phyloP scores from a whole-genome alignment of 2,888 invertebrate species.

The Heliconius erato region DNA sequence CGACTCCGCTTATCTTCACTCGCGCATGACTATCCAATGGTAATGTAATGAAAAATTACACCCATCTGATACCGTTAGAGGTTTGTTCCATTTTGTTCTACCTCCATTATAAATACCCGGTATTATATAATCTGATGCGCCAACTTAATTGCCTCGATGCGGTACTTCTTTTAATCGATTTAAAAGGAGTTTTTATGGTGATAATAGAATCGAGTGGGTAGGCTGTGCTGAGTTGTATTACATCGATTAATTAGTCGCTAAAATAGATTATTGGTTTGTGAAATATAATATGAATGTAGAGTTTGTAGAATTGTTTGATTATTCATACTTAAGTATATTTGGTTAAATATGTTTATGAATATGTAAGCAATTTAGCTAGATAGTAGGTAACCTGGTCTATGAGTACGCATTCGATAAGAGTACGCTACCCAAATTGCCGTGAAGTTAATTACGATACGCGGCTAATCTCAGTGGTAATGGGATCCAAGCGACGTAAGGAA shows the following conservation, averaged over 20 bases:
- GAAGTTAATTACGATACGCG: no score
- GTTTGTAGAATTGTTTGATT: not conserved
- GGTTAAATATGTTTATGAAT: no score
- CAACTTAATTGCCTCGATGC: conserved; percentile 51
- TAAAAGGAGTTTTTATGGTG: conserved; percentile 41
- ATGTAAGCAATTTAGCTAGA: no score
- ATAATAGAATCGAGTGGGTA: conserved; percentile 29
- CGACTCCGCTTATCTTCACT: conserved; percentile 81
- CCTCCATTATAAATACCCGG: conserved; percentile 51
- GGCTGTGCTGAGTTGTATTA: conserved; percentile 4
- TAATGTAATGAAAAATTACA: conserved; percentile 87
- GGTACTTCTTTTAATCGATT: conserved; percentile 45
- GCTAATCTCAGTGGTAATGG: no score
- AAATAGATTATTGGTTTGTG: not conserved
- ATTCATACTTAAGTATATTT: no score
- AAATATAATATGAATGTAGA: not conserved
- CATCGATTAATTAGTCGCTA: not conserved
- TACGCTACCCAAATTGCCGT: no score
- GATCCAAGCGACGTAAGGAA: no score
- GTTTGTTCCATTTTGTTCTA: conserved; percentile 44
- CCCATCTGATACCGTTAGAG: conserved; percentile 74
- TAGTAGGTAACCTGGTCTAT: no score
- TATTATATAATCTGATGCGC: conserved; percentile 52
- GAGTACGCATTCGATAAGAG: no score
- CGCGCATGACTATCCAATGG: conserved; percentile 79